These are phyloP conservation scores for Liodrosophila aerea DNA, from an alignment of 2,888 invertebrate genomes.

Conservation along the genomic window DNA sequence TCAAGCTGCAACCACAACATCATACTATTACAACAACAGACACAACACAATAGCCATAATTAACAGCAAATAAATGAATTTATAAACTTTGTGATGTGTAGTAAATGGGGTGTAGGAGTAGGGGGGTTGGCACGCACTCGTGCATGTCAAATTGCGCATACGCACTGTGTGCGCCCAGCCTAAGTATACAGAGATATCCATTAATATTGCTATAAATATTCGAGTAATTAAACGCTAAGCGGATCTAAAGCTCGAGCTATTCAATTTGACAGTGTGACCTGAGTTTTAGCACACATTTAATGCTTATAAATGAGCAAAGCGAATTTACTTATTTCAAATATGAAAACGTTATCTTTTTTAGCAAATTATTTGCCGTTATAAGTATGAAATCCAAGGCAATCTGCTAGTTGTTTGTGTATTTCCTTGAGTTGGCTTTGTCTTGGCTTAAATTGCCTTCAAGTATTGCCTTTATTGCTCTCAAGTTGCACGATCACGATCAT, in stretches of 20 bases:
- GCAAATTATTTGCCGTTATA: constrained; percentile 31
- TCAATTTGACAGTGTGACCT: neutral
- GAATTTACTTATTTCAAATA: neutral
- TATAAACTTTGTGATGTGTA: constrained; percentile 10
- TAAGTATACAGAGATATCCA: constrained; percentile 13
- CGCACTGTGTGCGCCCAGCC: constrained; percentile 45
- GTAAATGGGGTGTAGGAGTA: neutral
- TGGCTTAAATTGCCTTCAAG: constrained; percentile 38
- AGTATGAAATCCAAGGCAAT: constrained; percentile 31
- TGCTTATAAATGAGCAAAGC: constrained; percentile 18
- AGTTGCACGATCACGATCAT: constrained; percentile 55
- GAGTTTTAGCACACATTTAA: constrained; percentile 7
- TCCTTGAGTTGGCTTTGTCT: constrained; percentile 28
- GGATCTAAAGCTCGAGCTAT: constrained; percentile 37
- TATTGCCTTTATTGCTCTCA: constrained; percentile 39
- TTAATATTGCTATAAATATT: constrained; percentile 11
- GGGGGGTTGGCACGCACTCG: constrained; percentile 43
- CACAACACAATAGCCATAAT: constrained; percentile 43
- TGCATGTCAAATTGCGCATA: constrained; percentile 65
- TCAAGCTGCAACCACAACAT: constrained; percentile 37
- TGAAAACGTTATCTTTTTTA: neutral
- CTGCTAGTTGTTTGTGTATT: constrained; percentile 24
- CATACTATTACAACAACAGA: constrained; percentile 33
- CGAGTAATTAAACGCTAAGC: constrained; percentile 53
- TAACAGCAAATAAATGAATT: constrained; percentile 39